Conservation (phyloP, 1,140 invertebrate genomes). For the Hestina assimilis region DNA sequence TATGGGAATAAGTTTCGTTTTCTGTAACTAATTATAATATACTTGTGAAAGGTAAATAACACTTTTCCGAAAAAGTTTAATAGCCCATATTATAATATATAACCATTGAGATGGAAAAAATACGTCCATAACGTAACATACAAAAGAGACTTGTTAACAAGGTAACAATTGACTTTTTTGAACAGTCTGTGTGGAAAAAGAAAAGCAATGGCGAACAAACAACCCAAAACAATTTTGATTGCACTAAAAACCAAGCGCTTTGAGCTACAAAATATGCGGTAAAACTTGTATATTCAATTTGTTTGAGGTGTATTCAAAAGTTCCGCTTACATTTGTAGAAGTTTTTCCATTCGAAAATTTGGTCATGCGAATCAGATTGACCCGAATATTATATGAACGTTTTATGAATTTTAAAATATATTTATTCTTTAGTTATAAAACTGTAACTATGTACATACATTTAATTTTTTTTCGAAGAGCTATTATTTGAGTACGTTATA, state of each 20-base stretch:
- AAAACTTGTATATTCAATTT: constrained; percentile 1
- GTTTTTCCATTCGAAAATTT: not conserved
- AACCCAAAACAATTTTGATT: constrained; percentile 11
- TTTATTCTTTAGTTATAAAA: not conserved
- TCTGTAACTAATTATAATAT: too few species aligned
- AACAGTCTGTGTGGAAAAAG: not conserved
- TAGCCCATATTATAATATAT: too few species aligned
- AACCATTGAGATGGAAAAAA: not conserved
- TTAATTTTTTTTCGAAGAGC: too few species aligned
- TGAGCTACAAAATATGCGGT: not conserved
- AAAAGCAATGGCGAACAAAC: not conserved
- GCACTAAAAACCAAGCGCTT: constrained; percentile 4
- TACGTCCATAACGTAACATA: not conserved
- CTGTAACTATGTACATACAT: too few species aligned
- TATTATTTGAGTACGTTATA: too few species aligned
- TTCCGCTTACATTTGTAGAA: not conserved
- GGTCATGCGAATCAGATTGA: not conserved
- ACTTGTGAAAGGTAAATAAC: too few species aligned
- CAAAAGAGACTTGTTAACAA: constrained; percentile 6
- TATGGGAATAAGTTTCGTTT: too few species aligned
- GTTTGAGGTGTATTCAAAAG: not conserved
- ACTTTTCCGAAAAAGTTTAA: too few species aligned
- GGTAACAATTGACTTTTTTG: constrained; percentile 5
- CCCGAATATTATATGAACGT: not conserved
- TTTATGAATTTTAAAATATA: too few species aligned